Percentiles rank a stretch among this genome's conserved stretches.
Conservation (phyloP, 2,888 invertebrate genomes). For the Lasiommata megera region DNA sequence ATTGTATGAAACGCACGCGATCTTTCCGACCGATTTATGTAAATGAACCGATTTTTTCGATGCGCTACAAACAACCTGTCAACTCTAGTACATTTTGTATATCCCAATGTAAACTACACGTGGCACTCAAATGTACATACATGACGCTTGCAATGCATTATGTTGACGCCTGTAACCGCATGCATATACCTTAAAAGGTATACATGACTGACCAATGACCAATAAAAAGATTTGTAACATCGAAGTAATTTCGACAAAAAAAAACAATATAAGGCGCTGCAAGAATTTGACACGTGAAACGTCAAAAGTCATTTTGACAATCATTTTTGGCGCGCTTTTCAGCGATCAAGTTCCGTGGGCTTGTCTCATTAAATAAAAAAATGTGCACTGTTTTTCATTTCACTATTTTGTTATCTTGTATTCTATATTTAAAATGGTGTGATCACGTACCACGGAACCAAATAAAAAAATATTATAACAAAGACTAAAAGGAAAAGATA, state of each 20-base stretch:
- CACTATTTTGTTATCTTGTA: conserved; percentile 34
- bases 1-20: too few species aligned
- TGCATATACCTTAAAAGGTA: too few species aligned
- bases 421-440: conserved; percentile 29
- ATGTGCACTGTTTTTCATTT: conserved; percentile 25
- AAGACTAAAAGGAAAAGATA: conserved; percentile 7
- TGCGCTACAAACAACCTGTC: too few species aligned
- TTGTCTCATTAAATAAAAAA: conserved; percentile 15
- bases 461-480: conserved; percentile 20
- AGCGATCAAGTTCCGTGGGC: conserved; percentile 24
- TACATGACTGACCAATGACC: neutral
- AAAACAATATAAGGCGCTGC: neutral
- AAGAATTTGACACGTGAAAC: neutral
- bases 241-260: neutral
- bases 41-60: too few species aligned
- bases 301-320: conserved; percentile 28
- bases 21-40: too few species aligned
- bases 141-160: too few species aligned
- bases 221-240: neutral
- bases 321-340: conserved; percentile 30
- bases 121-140: too few species aligned
- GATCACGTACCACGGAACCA: conserved; percentile 42
- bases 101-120: too few species aligned
- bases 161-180: too few species aligned
- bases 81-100: too few species aligned